A percentile compares a stretch with the other conserved stretches of the same genome.
phyloP scores from a whole-genome alignment of 2,797 vertebrate genomes.

The Macrochelys suwanniensis region DNA sequence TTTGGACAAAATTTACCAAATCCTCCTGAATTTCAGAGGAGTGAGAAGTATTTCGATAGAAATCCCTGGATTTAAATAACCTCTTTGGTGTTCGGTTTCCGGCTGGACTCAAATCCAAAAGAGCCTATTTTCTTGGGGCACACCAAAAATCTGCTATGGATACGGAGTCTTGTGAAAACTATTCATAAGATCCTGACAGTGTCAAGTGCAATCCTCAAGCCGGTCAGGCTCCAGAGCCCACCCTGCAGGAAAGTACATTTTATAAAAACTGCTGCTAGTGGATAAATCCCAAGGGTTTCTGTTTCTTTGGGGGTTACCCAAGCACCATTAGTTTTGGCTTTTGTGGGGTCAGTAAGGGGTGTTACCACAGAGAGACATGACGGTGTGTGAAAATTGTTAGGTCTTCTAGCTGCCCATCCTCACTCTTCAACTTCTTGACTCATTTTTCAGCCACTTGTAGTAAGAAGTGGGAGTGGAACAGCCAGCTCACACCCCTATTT shows the following conservation, averaged over 20 bases:
- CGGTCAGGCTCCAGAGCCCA: not conserved
- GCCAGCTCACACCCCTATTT: accelerated
- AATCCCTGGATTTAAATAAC: not conserved
- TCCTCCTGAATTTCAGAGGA: not conserved
- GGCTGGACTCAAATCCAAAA: not conserved
- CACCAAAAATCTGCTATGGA: not conserved
- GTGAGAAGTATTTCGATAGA: not conserved
- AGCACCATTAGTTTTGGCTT: not conserved
- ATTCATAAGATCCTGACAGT: accelerated
- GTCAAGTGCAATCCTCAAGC: accelerated
- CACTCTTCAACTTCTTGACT: not conserved
- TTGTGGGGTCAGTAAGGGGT: not conserved
- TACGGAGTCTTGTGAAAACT: not conserved
- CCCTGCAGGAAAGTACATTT: accelerated
- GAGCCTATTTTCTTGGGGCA: accelerated
- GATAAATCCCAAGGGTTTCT: not conserved
- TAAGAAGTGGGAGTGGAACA: accelerated
- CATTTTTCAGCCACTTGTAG: not conserved
- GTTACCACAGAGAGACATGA: accelerated
- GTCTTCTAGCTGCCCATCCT: not conserved
- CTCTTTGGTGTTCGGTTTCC: not conserved
- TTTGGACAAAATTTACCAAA: not conserved
- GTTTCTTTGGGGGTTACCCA: accelerated
- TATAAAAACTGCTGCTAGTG: not conserved
- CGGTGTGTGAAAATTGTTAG: too few relatives aligned